Percentiles rank a stretch among this genome's conserved stretches.
Evolutionary conservation across 2,888 invertebrate genomes (phyloP).

Genomic region (Hypselothyrea guttata): DNA sequence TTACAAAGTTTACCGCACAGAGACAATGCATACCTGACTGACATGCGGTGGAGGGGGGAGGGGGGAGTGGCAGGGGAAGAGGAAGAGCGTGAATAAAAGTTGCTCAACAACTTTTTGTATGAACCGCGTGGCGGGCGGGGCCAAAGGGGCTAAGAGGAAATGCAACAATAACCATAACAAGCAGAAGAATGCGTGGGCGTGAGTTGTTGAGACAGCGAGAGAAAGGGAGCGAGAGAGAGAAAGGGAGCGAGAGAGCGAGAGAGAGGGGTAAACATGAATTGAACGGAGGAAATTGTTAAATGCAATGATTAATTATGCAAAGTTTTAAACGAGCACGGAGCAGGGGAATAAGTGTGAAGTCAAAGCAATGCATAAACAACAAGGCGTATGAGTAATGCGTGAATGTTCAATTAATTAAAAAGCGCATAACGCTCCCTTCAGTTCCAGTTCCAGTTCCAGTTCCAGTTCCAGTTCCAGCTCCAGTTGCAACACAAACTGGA

Average conservation of each 20-base stretch:
- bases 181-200: slow-evolving; percentile 35
- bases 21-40: neutral
- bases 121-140: slow-evolving; percentile 1
- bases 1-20: slow-evolving; percentile 11
- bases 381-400: slow-evolving; percentile 22
- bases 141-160: neutral
- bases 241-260: neutral
- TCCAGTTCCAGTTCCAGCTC: slow-evolving; percentile 19
- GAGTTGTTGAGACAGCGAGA: neutral
- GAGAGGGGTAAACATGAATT: neutral
- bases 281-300: slow-evolving; percentile 52
- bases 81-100: slow-evolving; percentile 40
- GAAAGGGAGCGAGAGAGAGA: neutral
- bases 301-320: slow-evolving; percentile 68
- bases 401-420: slow-evolving; percentile 38
- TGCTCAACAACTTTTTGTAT: slow-evolving; percentile 51
- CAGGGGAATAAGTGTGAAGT: neutral
- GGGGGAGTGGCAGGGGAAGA: neutral
- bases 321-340: slow-evolving; percentile 52
- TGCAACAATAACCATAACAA: slow-evolving; percentile 23
- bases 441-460: too few relatives aligned
- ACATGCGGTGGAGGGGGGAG: neutral
- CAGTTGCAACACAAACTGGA: slow-evolving; percentile 25
- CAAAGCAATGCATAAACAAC: slow-evolving; percentile 10
- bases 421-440: slow-evolving; percentile 3